These are phyloP conservation scores for Falco concolor DNA, from an alignment of 2,797 vertebrate genomes.

Conservation along the genomic window DNA sequence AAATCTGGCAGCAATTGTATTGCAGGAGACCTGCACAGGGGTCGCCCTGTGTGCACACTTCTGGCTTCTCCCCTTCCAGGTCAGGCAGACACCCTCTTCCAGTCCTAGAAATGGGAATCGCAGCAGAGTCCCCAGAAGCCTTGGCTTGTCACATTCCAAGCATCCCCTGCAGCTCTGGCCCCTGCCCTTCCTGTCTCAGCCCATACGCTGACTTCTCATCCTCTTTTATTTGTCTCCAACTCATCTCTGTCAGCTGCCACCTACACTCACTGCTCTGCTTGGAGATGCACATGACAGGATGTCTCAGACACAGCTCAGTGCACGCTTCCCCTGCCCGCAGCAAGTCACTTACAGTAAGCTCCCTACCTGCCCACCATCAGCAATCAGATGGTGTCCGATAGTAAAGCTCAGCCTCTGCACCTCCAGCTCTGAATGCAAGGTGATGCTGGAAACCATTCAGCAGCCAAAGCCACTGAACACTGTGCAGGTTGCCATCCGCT, in stretches of 20 bases:
- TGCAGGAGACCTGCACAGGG: not conserved
- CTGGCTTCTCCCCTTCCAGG: not conserved
- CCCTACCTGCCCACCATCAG: not conserved
- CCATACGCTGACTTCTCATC: not conserved
- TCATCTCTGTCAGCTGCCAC: not conserved
- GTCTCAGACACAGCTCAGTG: not conserved
- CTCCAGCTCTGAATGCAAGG: not conserved
- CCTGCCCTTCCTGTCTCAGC: not conserved
- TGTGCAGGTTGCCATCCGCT: rapidly evolving
- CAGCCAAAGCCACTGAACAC: not conserved
- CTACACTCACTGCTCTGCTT: not conserved
- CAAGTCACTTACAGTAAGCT: not conserved
- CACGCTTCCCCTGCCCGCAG: not conserved
- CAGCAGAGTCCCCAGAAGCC: not conserved
- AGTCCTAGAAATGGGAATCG: not conserved
- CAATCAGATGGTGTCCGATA: conserved; percentile 32
- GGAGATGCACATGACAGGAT: not conserved
- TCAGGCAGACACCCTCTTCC: not conserved
- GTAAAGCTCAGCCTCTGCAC: not conserved
- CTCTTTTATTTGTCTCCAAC: not conserved
- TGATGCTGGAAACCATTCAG: not conserved
- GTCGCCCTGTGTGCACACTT: rapidly evolving
- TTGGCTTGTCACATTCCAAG: not conserved
- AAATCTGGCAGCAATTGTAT: not conserved
- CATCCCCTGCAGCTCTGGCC: not conserved